Evolutionary conservation across 2,888 invertebrate species (phyloP).

Genomic region (Altica lythri): DNA sequence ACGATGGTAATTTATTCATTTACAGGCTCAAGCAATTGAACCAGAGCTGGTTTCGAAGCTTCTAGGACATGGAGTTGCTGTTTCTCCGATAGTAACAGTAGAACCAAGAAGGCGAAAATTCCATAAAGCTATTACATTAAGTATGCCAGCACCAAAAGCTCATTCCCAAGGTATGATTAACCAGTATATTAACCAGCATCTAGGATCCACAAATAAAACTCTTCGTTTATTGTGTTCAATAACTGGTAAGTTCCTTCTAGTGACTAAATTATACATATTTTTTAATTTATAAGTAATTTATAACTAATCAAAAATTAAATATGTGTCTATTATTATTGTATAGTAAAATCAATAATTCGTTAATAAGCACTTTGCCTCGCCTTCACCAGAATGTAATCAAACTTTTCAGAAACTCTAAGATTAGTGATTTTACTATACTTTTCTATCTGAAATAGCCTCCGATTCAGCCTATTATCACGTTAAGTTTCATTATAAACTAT

Average conservation of each 20-base stretch:
- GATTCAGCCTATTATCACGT: too few relatives aligned
- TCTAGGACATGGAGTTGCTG: slow-evolving; percentile 94
- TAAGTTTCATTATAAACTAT: too few relatives aligned
- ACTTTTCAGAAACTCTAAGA: too few relatives aligned
- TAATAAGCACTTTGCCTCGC: too few relatives aligned
- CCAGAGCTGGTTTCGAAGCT: slow-evolving; percentile 83
- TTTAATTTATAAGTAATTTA: not conserved
- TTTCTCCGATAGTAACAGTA: slow-evolving; percentile 97
- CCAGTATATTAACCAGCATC: slow-evolving; percentile 85
- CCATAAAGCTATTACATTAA: slow-evolving; percentile 97
- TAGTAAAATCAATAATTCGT: too few relatives aligned
- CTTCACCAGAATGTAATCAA: too few relatives aligned
- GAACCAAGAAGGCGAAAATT: slow-evolving; percentile 97
- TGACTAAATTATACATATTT: not conserved
- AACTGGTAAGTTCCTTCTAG: slow-evolving; percentile 67
- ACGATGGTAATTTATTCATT: too few relatives aligned
- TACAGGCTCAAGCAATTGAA: slow-evolving; percentile 89
- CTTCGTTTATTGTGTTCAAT: slow-evolving; percentile 93
- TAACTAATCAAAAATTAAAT: too few relatives aligned
- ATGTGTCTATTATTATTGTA: too few relatives aligned
- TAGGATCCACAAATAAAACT: slow-evolving; percentile 74
- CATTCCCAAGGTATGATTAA: slow-evolving; percentile 76
- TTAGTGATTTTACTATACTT: too few relatives aligned
- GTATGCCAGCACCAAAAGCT: slow-evolving; percentile 83
- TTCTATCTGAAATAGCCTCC: too few relatives aligned